Evolutionary conservation across 2,113 vertebrate genomes (phyloP), one percentile per base, ranked within the genome.

Genomic region (Phaethon lepturus): DNA sequence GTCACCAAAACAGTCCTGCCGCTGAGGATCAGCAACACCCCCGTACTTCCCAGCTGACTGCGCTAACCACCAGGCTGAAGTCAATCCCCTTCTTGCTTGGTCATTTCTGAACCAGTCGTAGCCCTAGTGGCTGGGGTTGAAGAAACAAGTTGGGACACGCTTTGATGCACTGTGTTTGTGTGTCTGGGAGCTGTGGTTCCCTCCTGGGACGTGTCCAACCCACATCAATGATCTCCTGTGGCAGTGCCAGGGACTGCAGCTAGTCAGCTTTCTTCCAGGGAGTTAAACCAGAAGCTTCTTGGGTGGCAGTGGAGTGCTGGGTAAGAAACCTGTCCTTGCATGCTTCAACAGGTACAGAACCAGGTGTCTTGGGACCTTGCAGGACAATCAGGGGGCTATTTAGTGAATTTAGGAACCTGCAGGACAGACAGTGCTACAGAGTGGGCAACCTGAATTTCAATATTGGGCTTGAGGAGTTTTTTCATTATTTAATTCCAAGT

Each of bases 181-280:
- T 58, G 19, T 44, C 24, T 80, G 35, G 16, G 23, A 69, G 13
- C 26, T 28, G 14, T 35, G 18, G 12, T 64, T 20, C 10, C 12
- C 18, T 82, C 26, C 47, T 50, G 25, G 26, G n/a, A 33, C 0
- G 0, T 16, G 8, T 55, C 29, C 1, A 5, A 31, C 4, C 9
- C 26, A 35, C 12, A 29, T 0, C 5, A 5, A 13, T 11, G 6
- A 8, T 17, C 11, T 75, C 3, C 7, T 1, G 2, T 38, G 13
- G 23, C 19, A 33, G 29, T 42, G 7, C 20, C 50, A 53, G 33
- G 5, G 20, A 8, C 7, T 72, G 28, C 25, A 76, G n/a, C 2
- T 59, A 47, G 14, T 23, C 47, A 72, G 8, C 4, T 81, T 64
- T 86, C 18, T 88, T 72, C 31, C 16, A 88, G 8, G 47, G 7